Base-by-base conservation (phyloP, 2,113 vertebrate genomes). In the Plestiodon gilberti region DNA sequence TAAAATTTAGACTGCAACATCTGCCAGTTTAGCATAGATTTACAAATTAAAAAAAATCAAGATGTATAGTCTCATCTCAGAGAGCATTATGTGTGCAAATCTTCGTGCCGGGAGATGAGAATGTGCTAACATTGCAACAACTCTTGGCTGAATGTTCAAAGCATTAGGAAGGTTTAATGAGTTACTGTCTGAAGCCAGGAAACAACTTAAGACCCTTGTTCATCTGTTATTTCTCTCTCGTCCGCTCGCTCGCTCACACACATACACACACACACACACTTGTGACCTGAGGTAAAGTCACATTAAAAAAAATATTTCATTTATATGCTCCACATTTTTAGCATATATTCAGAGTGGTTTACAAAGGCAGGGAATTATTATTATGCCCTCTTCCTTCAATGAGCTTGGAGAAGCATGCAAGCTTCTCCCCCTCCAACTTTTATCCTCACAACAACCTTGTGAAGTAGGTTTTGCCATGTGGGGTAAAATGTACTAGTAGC, bases 1-100 rank as follows among this genome's bases (percentile, higher is more conserved):
- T 94, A 89, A 95, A 94, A 90, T 92, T 92, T 93, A 85, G 83
- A 84, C 85, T 82, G 88, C 71, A 94, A 95, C 94, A 97, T 96
- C 96, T 97, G 96, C 90, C 96, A 90, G 89, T 86, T 89, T 71
- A 93, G 93, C 92, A 93, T 90, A 94, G 95, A 95, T 95, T 96
- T 95, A 95, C 80, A 93, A 92, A 93, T 94, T 57, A 52, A 75
- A 80, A 64, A 43, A 78, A 95, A 96, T 94, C 87, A 92, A 95
- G 93, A 96, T 91, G 93, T 89, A 93, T 85, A 91, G 92, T 86
- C 95, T 95, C 89, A 94, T 95, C 93, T 90, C 82, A 84, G 90
- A 91, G 95, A 91, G 95, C 94, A 96, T 95, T 95, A 94, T 76
- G 92, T 82, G 91, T 91, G 89, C 88, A 94, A 95, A 95, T 92